These are phyloP conservation scores for Aethes cnicana DNA, from an alignment of 2,888 invertebrate species.

Conservation along the genomic window DNA sequence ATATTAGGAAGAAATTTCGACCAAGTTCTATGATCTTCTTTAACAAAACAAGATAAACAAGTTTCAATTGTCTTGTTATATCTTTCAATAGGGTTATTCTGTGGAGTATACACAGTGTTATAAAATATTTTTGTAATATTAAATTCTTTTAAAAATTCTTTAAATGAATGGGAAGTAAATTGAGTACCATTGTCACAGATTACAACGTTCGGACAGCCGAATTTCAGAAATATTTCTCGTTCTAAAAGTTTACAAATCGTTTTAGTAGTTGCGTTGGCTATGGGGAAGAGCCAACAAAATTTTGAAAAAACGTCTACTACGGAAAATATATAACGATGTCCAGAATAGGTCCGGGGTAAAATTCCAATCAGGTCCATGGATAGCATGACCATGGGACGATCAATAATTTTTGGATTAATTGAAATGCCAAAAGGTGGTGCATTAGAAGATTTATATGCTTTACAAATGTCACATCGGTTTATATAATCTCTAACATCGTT, in stretches of 20 bases:
- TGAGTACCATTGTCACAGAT: slow-evolving; percentile 20
- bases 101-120: slow-evolving; percentile 1
- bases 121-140: slow-evolving; percentile 15
- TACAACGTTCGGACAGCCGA: slow-evolving; percentile 11
- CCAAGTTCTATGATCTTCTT: slow-evolving; percentile 7
- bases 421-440: background rate
- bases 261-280: slow-evolving; percentile 10
- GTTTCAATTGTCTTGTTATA: slow-evolving; percentile 8
- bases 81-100: slow-evolving; percentile 4
- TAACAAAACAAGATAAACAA: slow-evolving; percentile 14
- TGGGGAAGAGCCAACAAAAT: slow-evolving; percentile 10
- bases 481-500: background rate
- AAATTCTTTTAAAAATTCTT: slow-evolving; percentile 6
- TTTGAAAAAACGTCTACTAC: slow-evolving; percentile 14
- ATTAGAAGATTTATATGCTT: slow-evolving; percentile 8
- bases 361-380: slow-evolving; percentile 1
- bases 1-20: slow-evolving; percentile 7
- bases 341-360: slow-evolving; percentile 6
- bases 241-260: slow-evolving; percentile 6
- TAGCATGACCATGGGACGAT: background rate
- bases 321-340: slow-evolving; percentile 6
- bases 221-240: slow-evolving; percentile 12
- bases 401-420: slow-evolving; percentile 3
- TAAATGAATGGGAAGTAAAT: slow-evolving; percentile 11
- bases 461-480: background rate